Conservation (phyloP, 2,797 vertebrate species). For the Propithecus deckenii region DNA sequence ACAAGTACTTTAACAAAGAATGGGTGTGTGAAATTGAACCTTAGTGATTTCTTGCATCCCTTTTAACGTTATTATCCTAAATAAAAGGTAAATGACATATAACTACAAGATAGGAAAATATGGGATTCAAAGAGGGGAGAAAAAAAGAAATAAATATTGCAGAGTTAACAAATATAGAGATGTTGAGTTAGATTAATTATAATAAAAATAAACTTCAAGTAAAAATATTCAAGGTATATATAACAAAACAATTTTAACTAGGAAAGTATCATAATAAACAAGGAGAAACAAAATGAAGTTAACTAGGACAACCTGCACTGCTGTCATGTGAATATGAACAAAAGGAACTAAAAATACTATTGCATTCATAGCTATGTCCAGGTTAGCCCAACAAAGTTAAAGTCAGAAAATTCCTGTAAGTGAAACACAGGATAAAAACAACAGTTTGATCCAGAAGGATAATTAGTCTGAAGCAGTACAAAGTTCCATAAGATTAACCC, state of each 20-base stretch:
- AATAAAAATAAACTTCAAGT: slow-evolving; percentile 36
- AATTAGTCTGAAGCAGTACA: neutral
- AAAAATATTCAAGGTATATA: neutral
- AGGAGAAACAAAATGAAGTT: neutral
- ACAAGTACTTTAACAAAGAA: neutral
- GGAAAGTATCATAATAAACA: neutral
- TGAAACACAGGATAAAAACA: neutral
- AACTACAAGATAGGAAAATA: neutral
- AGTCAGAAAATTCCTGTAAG: neutral
- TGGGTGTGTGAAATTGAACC: neutral
- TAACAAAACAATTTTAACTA: slow-evolving; percentile 9
- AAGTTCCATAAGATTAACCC: slow-evolving; percentile 11
- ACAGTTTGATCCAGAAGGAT: neutral
- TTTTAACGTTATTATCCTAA: neutral
- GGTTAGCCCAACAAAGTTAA: neutral
- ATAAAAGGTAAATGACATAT: slow-evolving; percentile 16
- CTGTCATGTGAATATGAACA: neutral
- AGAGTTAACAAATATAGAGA: neutral
- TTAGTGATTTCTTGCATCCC: neutral
- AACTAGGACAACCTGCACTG: neutral
- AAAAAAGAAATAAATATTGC: neutral
- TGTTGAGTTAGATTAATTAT: neutral
- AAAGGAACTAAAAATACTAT: neutral
- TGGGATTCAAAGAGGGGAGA: neutral
- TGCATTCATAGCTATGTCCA: neutral